These are phyloP conservation scores for Holcopasites calliopsidis DNA, from an alignment of 1,140 invertebrate genomes.

Conservation along the genomic window DNA sequence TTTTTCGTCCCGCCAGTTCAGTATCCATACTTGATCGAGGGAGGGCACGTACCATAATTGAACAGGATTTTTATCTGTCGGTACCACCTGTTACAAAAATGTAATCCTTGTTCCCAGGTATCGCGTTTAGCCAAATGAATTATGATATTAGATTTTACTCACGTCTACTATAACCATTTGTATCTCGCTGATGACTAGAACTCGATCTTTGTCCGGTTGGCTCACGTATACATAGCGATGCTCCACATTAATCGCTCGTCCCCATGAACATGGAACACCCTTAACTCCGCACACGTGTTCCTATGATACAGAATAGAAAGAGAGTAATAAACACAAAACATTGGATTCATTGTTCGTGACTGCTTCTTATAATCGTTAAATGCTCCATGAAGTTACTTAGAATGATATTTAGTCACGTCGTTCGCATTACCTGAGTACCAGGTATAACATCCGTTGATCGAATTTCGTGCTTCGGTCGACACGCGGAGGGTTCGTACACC, in stretches of 20 bases:
- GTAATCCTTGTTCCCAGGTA: neutral
- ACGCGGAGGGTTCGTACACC: slow-evolving; percentile 88
- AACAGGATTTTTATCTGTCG: slow-evolving; percentile 88
- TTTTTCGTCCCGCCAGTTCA: slow-evolving; percentile 85
- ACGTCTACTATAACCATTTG: slow-evolving; percentile 88
- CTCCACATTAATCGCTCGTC: slow-evolving; percentile 86
- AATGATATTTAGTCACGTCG: no score
- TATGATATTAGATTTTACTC: slow-evolving; percentile 58
- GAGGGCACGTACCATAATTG: slow-evolving; percentile 87
- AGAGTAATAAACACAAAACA: neutral
- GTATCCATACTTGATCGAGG: slow-evolving; percentile 89
- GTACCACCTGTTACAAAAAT: slow-evolving; percentile 83
- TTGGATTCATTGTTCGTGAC: neutral
- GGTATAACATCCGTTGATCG: slow-evolving; percentile 87
- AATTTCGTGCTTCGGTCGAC: slow-evolving; percentile 87
- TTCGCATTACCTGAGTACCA: slow-evolving; percentile 84
- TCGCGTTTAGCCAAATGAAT: neutral
- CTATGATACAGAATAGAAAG: slow-evolving; percentile 67
- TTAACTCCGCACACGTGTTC: slow-evolving; percentile 87
- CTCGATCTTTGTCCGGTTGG: slow-evolving; percentile 86
- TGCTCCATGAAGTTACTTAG: neutral
- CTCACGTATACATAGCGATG: slow-evolving; percentile 88
- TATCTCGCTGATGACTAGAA: slow-evolving; percentile 86
- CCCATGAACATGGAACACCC: slow-evolving; percentile 86
- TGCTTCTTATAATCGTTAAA: neutral